Evolutionary conservation across 2,113 vertebrate species (phyloP).

Genomic region (Malurus elegans): DNA sequence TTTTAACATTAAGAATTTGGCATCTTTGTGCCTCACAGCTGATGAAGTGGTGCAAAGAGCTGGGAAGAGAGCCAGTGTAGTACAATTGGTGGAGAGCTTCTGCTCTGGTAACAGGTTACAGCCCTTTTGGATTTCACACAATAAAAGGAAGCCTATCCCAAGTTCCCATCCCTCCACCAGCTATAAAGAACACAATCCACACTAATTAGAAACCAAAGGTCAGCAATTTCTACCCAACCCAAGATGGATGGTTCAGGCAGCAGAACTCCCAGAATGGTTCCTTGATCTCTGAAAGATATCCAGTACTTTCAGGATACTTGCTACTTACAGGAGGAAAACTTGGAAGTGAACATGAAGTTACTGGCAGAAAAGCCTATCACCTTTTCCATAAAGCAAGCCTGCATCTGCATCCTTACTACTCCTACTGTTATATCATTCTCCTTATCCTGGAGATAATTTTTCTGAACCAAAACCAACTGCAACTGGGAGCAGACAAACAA

Average conservation of each 20-base stretch:
- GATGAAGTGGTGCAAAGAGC: conserved; percentile 34
- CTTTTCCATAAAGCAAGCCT: neutral
- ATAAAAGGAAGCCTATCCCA: conserved; percentile 65
- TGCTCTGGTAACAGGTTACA: conserved; percentile 58
- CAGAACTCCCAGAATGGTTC: neutral
- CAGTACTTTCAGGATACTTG: accelerated
- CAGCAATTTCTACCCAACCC: conserved; percentile 10
- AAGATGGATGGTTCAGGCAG: neutral
- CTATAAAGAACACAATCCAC: conserved; percentile 35
- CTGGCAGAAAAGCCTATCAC: neutral
- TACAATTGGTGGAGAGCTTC: conserved; percentile 52
- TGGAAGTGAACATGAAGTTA: neutral
- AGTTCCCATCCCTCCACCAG: conserved; percentile 30
- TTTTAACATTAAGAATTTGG: conserved; percentile 12
- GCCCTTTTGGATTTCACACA: conserved; percentile 48
- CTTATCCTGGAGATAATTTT: neutral
- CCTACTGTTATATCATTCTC: neutral
- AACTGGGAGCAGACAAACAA: neutral
- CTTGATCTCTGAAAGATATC: neutral
- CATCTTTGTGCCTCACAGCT: conserved; percentile 11
- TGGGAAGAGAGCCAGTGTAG: conserved; percentile 23
- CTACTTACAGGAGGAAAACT: neutral
- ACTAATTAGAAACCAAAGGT: conserved; percentile 53
- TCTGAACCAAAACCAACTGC: neutral
- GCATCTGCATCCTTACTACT: neutral